These are phyloP conservation scores for Cryptotis parvus DNA, from an alignment of 2,113 vertebrate species.

Conservation along the genomic window DNA sequence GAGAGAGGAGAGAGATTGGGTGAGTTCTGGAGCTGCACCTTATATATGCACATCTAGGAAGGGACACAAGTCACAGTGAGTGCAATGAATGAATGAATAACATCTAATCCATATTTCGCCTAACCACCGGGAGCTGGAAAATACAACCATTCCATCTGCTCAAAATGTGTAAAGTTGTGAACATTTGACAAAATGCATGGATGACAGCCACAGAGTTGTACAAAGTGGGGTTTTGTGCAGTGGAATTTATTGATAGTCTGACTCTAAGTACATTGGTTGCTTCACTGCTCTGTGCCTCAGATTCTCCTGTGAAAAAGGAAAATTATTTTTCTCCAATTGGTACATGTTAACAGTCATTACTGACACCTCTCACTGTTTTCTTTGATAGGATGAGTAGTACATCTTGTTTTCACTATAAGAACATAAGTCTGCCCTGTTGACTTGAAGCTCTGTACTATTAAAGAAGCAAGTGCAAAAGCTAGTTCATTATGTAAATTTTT, in stretches of 20 bases:
- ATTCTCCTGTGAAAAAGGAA: neutral
- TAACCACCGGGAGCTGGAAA: neutral
- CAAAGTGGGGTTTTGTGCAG: neutral
- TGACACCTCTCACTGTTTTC: neutral
- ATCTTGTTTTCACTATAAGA: neutral
- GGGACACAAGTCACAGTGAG: neutral
- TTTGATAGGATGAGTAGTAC: neutral
- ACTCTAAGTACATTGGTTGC: neutral
- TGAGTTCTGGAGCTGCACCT: neutral
- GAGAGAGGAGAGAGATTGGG: neutral
- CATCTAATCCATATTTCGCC: too few relatives aligned
- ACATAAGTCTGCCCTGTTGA: neutral
- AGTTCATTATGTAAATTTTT: neutral
- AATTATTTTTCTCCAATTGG: neutral
- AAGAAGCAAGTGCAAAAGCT: neutral
- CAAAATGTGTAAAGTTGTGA: neutral
- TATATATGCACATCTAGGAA: neutral
- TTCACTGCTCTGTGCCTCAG: neutral
- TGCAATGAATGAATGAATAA: neutral
- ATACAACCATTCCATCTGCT: rapidly evolving
- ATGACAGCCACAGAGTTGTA: neutral
- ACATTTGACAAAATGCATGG: neutral
- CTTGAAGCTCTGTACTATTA: neutral
- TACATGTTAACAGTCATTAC: neutral
- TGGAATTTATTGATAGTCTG: neutral